Evolutionary conservation across 2,797 vertebrate genomes (phyloP), one percentile per base, ranked within the genome.

Genomic region (Ctenochaetus hawaiiensis): DNA sequence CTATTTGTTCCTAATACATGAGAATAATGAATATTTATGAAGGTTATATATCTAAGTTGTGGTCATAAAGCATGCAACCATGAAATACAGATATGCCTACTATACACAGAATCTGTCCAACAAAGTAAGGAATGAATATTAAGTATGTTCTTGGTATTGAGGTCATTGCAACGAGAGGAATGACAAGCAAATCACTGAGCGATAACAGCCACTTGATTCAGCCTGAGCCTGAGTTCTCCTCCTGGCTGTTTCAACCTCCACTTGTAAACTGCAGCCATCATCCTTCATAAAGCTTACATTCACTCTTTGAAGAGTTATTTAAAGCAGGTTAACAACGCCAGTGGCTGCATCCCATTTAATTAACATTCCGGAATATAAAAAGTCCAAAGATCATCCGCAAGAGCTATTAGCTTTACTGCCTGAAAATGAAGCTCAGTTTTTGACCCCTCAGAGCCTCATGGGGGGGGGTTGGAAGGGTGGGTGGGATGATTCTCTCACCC

Each of bases 11-110:
- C 60, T 49, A 11, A 49, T 61, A 61, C 39, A 45, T 49, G 1
- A 53, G 30, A 68, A 14, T 14, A 12, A 68, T 90, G 75, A 82
- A 89, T 87, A 90, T 89, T 78, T 78, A 90, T 90, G 56, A 87
- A 87, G 83, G 82, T 85, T 85, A 75, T 60, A 75, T 61, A 83
- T 79, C 82, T 58, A 59, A 81, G 68, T 57, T 62, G 67, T 73
- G 71, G 74, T 79, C 39, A 12, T 53, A 45, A 67, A 77, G 68
- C 67, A 10, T 82, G 68, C 68, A 79, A 67, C 66, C 69, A 71
- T 85, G 81, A 89, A 84, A 74, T 73, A 54, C 62, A 81, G 63
- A 80, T 72, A 78, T 64, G 75, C 48, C 69, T 43, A 56, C 62
- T 41, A 68, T 65, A 82, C 37, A 80, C n/a, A 66, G 67, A 45